These are phyloP conservation scores for Drosophila santomea DNA, from an alignment of 1,140 invertebrate species.

Conservation along the genomic window DNA sequence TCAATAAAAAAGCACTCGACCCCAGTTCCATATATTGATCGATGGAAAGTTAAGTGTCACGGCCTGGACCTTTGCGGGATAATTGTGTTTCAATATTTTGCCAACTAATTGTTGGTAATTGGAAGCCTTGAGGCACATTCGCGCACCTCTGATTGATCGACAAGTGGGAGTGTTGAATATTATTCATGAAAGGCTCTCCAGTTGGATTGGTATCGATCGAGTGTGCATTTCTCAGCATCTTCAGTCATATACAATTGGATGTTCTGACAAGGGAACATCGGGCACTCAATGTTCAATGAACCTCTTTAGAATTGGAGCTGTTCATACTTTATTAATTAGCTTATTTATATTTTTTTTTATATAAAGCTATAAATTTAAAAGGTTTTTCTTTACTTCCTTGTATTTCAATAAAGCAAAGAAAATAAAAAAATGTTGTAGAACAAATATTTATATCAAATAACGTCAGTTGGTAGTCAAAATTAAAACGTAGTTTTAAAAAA, in stretches of 20 bases:
- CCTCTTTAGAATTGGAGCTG: slow-evolving; percentile 1
- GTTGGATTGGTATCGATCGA: slow-evolving; percentile 11
- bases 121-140: slow-evolving; percentile 49
- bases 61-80: slow-evolving; percentile 57
- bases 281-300: slow-evolving; percentile 8
- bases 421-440: no score
- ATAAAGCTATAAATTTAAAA: no score
- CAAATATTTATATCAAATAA: no score
- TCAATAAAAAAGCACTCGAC: slow-evolving; percentile 49
- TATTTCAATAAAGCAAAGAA: no score
- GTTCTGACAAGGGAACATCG: slow-evolving; percentile 11
- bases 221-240: slow-evolving; percentile 6
- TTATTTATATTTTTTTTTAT: background rate
- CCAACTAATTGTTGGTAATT: slow-evolving; percentile 77
- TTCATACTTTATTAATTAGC: slow-evolving; percentile 20
- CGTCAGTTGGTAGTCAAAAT: no score
- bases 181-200: slow-evolving; percentile 36
- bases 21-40: slow-evolving; percentile 40
- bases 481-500: no score
- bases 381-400: no score
- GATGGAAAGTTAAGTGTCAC: slow-evolving; percentile 63
- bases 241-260: slow-evolving; percentile 11
- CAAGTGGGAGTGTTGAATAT: slow-evolving; percentile 63
- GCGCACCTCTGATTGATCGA: slow-evolving; percentile 61
- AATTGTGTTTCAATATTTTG: slow-evolving; percentile 66